Conservation (phyloP, 2,888 invertebrate genomes). For the Poecilus cupreus region DNA sequence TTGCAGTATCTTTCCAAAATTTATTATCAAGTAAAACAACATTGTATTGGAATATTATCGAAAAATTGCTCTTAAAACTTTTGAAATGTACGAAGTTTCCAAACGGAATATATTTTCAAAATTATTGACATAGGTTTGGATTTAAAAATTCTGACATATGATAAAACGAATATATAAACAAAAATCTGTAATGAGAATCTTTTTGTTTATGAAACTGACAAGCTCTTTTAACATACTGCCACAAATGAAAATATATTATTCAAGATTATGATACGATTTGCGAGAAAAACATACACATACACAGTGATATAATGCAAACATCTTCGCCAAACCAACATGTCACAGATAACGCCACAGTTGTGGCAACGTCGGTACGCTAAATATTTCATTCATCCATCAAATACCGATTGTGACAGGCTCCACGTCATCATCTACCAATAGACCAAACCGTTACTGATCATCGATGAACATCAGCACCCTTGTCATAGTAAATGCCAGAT, state of each 20-base stretch:
- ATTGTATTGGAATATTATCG: neutral
- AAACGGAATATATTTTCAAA: too few species aligned
- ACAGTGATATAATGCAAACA: neutral
- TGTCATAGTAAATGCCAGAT: slow-evolving; percentile 1
- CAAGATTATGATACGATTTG: neutral
- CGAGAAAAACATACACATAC: neutral
- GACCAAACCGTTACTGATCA: neutral
- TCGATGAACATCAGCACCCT: neutral
- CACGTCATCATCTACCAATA: neutral
- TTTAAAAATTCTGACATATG: too few species aligned
- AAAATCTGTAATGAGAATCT: too few species aligned
- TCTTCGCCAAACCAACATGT: neutral
- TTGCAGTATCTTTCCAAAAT: too few species aligned
- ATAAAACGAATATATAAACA: too few species aligned
- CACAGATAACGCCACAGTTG: neutral
- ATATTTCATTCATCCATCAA: slow-evolving; percentile 27
- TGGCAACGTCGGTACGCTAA: neutral
- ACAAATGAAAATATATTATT: too few species aligned
- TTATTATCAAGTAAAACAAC: too few species aligned
- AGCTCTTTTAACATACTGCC: too few species aligned
- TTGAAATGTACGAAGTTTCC: too few species aligned
- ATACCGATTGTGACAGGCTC: neutral
- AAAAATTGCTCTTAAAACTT: neutral
- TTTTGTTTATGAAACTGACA: too few species aligned
- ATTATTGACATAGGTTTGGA: too few species aligned